Evolutionary conservation across 2,113 vertebrate species (phyloP).

Genomic region (Aegotheles bennettii): DNA sequence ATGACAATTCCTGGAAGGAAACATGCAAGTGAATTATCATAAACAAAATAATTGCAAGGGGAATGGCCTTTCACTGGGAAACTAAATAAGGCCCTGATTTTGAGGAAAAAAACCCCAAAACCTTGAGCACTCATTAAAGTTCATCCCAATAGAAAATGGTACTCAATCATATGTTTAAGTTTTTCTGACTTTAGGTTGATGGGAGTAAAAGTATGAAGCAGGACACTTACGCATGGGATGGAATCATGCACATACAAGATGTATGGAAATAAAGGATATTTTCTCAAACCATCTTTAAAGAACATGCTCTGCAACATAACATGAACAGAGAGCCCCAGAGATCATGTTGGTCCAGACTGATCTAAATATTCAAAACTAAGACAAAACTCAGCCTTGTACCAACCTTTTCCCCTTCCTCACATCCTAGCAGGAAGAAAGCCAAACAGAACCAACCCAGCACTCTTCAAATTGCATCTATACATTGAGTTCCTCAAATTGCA

Average conservation of each 20-base stretch:
- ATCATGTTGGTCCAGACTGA: neutral
- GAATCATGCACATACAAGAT: neutral
- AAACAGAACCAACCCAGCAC: neutral
- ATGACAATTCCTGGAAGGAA: slow-evolving; percentile 9
- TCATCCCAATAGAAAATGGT: neutral
- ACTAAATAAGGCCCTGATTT: neutral
- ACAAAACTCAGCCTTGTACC: neutral
- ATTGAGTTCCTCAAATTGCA: neutral
- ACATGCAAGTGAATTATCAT: neutral
- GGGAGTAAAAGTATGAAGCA: neutral
- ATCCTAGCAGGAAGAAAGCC: neutral
- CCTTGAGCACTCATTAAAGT: neutral
- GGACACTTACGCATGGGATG: neutral
- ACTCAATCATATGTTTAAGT: neutral
- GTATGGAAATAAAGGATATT: neutral
- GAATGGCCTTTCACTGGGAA: neutral
- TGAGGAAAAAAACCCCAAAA: fast-evolving
- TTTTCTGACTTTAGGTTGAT: neutral
- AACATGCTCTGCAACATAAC: neutral
- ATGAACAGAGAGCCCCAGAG: neutral
- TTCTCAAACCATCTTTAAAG: neutral
- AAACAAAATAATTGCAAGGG: neutral
- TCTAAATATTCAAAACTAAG: neutral
- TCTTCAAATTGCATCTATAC: neutral
- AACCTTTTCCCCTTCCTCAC: neutral